Conservation (phyloP, 2,888 invertebrate genomes). For the Melikaiella ostensackeni region DNA sequence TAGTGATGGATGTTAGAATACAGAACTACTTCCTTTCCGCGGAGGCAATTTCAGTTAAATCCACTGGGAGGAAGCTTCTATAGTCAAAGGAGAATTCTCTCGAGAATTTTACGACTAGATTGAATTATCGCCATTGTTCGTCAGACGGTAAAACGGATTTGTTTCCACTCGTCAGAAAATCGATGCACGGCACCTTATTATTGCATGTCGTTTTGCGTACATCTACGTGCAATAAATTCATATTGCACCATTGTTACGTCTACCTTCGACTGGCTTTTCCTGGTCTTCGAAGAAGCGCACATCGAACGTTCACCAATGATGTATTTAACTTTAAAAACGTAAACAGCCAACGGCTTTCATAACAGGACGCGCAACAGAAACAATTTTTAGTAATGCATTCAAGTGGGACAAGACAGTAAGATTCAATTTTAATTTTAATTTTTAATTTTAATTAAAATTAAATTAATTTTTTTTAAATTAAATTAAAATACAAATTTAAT, state of each 20-base stretch:
- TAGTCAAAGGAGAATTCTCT: slow-evolving; percentile 5
- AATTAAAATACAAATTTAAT: too few species aligned
- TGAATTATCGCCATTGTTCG: slow-evolving; percentile 38
- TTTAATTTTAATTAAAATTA: too few species aligned
- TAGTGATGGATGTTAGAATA: neutral
- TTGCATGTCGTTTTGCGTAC: slow-evolving; percentile 49
- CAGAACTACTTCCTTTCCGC: slow-evolving; percentile 17
- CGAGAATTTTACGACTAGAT: slow-evolving; percentile 29
- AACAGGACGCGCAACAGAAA: neutral
- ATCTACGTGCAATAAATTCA: slow-evolving; percentile 60
- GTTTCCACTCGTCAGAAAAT: slow-evolving; percentile 47
- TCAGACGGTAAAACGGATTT: slow-evolving; percentile 3
- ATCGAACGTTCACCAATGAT: slow-evolving; percentile 12
- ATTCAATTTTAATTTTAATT: too few species aligned
- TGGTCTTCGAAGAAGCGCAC: slow-evolving; percentile 46
- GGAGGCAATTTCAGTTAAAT: slow-evolving; percentile 20
- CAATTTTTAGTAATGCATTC: too few species aligned
- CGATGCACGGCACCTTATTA: slow-evolving; percentile 50
- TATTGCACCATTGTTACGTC: slow-evolving; percentile 56
- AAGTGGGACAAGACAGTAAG: too few species aligned
- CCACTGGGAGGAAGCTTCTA: slow-evolving; percentile 24
- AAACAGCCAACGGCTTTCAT: neutral
- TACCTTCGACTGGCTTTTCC: slow-evolving; percentile 45
- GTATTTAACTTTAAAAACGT: neutral
- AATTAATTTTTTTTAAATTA: too few species aligned